Conservation (phyloP, 2,113 vertebrate species). For the Nyctibius bracteatus region DNA sequence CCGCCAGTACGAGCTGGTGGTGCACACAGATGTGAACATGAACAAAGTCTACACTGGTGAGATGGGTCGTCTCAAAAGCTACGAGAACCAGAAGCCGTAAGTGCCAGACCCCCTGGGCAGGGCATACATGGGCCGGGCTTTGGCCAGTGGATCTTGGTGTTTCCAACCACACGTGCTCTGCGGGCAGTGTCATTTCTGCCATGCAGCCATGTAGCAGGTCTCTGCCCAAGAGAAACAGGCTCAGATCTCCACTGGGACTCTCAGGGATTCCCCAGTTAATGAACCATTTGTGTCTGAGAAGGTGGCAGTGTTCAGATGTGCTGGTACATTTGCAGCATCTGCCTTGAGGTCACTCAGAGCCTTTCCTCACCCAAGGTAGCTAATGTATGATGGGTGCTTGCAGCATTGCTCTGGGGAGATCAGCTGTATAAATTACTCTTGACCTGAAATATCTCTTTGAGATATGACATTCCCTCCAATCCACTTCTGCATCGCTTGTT, state of each 20-base stretch:
- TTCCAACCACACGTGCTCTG: background rate
- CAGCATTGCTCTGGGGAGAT: background rate
- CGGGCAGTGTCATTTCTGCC: background rate
- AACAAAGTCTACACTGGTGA: conserved; percentile 90
- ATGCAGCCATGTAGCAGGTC: background rate
- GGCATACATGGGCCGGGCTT: fast-evolving
- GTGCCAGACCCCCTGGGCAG: conserved; percentile 20
- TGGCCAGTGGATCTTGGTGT: fast-evolving
- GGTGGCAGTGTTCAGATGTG: fast-evolving
- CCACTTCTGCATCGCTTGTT: background rate
- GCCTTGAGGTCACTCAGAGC: background rate
- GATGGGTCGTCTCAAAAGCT: conserved; percentile 94
- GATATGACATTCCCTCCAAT: background rate
- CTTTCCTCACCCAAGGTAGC: background rate
- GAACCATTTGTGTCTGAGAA: background rate
- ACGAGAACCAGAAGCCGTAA: conserved; percentile 96
- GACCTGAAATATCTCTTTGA: background rate
- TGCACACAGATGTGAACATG: conserved; percentile 82
- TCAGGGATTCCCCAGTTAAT: background rate
- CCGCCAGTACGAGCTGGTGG: conserved; percentile 92
- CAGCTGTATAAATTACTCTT: background rate
- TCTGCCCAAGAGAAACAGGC: background rate
- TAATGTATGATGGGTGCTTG: background rate
- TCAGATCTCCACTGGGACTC: background rate
- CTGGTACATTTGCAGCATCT: background rate